Conservation (phyloP, 2,888 invertebrate species). For the Anthophora plumipes region DNA sequence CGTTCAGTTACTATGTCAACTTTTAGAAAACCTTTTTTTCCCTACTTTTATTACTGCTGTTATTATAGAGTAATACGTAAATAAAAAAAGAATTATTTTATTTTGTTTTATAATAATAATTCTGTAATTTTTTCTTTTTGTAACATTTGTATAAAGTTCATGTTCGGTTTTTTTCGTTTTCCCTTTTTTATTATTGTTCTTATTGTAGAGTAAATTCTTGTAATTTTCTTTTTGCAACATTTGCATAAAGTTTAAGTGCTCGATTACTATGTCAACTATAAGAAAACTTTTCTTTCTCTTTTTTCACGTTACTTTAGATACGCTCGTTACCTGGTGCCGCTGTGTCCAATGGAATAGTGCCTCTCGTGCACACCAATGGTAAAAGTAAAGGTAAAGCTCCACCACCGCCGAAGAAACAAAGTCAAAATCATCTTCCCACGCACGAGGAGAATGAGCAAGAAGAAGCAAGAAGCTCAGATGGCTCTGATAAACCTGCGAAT, state of each 20-base stretch:
- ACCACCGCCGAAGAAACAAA: constrained; percentile 12
- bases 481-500: constrained; percentile 56
- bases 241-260: not conserved
- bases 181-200: no score
- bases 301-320: constrained; percentile 57
- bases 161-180: no score
- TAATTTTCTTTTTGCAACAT: no score
- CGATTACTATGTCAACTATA: not conserved
- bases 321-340: constrained; percentile 58
- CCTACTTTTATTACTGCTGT: no score
- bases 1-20: not conserved
- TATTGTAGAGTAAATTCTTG: no score
- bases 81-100: no score
- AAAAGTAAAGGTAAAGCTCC: constrained; percentile 31
- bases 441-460: constrained; percentile 52
- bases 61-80: no score
- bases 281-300: not conserved
- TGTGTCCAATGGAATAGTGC: constrained; percentile 54
- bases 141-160: no score
- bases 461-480: constrained; percentile 19
- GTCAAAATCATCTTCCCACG: constrained; percentile 33
- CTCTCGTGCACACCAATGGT: constrained; percentile 21
- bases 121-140: no score
- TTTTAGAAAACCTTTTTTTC: not conserved
- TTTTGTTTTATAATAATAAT: no score